Evolutionary conservation across 2,888 invertebrate genomes (phyloP).

Genomic region (Drosophila meridiana): DNA sequence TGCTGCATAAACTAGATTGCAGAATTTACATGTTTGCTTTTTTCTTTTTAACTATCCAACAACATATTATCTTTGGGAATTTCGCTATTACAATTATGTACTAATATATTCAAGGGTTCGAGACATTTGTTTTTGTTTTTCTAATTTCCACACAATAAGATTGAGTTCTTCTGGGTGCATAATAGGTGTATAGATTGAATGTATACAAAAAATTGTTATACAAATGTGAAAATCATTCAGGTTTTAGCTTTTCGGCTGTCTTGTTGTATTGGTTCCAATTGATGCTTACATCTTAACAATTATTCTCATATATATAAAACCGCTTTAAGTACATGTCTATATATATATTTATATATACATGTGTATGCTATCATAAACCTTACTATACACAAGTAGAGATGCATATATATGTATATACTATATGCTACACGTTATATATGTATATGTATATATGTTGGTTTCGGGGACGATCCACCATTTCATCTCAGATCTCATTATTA

Average conservation of each 20-base stretch:
- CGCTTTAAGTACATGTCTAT: slow-evolving; percentile 43
- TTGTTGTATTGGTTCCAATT: slow-evolving; percentile 83
- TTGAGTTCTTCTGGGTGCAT: slow-evolving; percentile 32
- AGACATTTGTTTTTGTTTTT: background rate
- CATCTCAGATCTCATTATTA: slow-evolving; percentile 34
- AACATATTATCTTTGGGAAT: slow-evolving; percentile 7
- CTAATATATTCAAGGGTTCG: slow-evolving; percentile 29
- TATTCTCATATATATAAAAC: slow-evolving; percentile 74
- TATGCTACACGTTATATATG: slow-evolving; percentile 43
- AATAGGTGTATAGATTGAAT: slow-evolving; percentile 17
- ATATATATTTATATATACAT: slow-evolving; percentile 34
- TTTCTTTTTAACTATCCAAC: slow-evolving; percentile 5
- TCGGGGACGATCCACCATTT: slow-evolving; percentile 33
- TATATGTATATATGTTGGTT: slow-evolving; percentile 51
- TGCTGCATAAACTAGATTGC: slow-evolving; percentile 5
- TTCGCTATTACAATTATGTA: slow-evolving; percentile 30
- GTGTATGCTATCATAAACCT: slow-evolving; percentile 56
- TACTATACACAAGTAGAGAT: slow-evolving; percentile 60
- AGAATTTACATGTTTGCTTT: slow-evolving; percentile 24
- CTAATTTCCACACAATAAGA: slow-evolving; percentile 31
- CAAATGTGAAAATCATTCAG: slow-evolving; percentile 76
- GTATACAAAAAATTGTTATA: slow-evolving; percentile 72
- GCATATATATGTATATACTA: slow-evolving; percentile 54
- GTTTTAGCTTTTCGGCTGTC: slow-evolving; percentile 59
- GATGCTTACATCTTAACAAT: slow-evolving; percentile 82